Conservation (phyloP, 2,888 invertebrate genomes). For the Harpalus rufipes region DNA sequence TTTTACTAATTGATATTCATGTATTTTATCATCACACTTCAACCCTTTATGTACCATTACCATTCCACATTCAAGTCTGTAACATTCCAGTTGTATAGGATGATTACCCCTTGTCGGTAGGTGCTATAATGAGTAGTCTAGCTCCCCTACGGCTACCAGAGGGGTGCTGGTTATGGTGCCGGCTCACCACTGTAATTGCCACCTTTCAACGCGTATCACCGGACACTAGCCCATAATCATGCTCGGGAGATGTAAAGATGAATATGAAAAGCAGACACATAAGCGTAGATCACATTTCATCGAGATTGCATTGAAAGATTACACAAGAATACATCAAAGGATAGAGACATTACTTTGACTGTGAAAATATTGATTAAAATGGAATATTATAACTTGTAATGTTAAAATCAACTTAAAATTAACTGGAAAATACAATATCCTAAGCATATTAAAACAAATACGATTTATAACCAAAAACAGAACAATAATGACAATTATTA, state of each 20-base stretch:
- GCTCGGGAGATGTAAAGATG: not conserved
- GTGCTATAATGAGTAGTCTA: not conserved
- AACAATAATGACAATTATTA: too few species aligned
- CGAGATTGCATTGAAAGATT: not conserved
- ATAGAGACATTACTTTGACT: not conserved
- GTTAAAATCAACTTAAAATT: too few species aligned
- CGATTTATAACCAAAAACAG: too few species aligned
- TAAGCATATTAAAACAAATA: too few species aligned
- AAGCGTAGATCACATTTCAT: not conserved
- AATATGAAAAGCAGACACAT: not conserved
- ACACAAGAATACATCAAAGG: not conserved
- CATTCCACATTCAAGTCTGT: too few species aligned
- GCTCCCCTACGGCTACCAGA: constrained; percentile 3
- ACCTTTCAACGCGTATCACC: constrained; percentile 39
- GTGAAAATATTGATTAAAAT: too few species aligned
- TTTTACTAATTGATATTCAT: too few species aligned
- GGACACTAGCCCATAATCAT: constrained; percentile 23
- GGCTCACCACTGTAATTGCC: constrained; percentile 34
- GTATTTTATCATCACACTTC: too few species aligned
- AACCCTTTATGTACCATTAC: too few species aligned
- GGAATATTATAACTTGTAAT: too few species aligned
- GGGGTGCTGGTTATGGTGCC: not conserved
- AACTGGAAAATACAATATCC: too few species aligned
- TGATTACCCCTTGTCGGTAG: not conserved
- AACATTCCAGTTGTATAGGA: not conserved